Percentiles rank a stretch among this genome's conserved stretches.
phyloP scores from a whole-genome alignment of 2,797 vertebrate genomes.

The Rhinella marina region DNA sequence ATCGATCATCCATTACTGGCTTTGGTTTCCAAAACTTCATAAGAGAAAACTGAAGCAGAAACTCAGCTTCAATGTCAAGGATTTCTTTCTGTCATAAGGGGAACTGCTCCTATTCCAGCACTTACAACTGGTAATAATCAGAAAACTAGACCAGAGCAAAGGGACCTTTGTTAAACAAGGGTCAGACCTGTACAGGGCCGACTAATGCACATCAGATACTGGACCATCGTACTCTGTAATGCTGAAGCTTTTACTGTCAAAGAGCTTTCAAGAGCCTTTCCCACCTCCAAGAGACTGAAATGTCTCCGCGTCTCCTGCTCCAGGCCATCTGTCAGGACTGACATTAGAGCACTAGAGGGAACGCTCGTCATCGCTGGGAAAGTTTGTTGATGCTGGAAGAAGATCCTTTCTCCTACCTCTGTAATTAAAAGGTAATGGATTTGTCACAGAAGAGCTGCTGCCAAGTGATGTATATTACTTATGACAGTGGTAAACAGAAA shows the following conservation, averaged over 20 bases:
- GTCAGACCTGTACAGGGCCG: not conserved
- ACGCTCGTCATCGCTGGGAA: conserved; percentile 49
- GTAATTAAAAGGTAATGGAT: conserved; percentile 62
- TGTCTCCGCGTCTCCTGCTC: not conserved
- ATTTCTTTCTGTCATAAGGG: not conserved
- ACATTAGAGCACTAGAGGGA: conserved; percentile 50
- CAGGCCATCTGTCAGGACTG: conserved; percentile 48
- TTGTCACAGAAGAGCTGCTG: conserved; percentile 58
- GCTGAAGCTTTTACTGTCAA: not conserved
- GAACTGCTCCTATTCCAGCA: not conserved
- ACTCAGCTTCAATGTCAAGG: not conserved
- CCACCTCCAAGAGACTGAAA: conserved; percentile 14
- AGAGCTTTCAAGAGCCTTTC: conserved; percentile 39
- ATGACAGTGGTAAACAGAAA: conserved; percentile 58
- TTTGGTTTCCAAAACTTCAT: too few relatives aligned
- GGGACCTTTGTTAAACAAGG: not conserved
- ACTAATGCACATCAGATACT: not conserved
- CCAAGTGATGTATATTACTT: conserved; percentile 56
- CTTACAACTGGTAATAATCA: not conserved
- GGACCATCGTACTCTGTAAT: not conserved
- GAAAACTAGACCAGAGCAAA: not conserved
- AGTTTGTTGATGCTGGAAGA: conserved; percentile 49
- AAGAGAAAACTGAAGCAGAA: not conserved
- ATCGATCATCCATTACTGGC: too few relatives aligned
- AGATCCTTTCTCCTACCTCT: conserved; percentile 34